phyloP scores from a whole-genome alignment of 2,888 invertebrate genomes.

The Ganaspis brasiliensis region DNA sequence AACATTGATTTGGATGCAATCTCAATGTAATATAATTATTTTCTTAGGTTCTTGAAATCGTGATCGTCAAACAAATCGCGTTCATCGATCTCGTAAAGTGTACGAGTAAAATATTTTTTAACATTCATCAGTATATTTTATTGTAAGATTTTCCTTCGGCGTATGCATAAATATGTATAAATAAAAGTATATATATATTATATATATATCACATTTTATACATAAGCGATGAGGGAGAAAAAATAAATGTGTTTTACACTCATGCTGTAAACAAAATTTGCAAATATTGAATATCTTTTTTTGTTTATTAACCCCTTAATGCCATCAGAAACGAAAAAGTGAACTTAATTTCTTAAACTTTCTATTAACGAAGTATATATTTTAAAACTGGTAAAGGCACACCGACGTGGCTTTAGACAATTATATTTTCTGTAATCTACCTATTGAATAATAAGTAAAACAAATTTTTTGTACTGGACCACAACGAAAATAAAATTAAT shows the following conservation, averaged over 20 bases:
- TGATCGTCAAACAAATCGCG: slow-evolving; percentile 45
- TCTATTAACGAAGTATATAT: no score
- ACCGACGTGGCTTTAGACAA: no score
- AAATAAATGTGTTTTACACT: slow-evolving; percentile 70
- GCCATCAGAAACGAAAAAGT: no score
- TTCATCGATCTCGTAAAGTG: slow-evolving; percentile 34
- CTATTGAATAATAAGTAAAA: no score
- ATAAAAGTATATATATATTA: slow-evolving; percentile 49
- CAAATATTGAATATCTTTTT: slow-evolving; percentile 62
- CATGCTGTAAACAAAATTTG: slow-evolving; percentile 68
- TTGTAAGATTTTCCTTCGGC: slow-evolving; percentile 59
- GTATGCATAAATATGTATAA: slow-evolving; percentile 54
- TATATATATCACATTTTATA: slow-evolving; percentile 52
- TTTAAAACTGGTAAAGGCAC: no score
- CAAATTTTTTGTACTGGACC: no score
- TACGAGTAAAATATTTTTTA: slow-evolving; percentile 52
- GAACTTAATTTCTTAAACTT: no score
- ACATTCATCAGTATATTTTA: slow-evolving; percentile 50
- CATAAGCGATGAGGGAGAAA: slow-evolving; percentile 40
- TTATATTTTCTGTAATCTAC: no score
- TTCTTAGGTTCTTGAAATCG: slow-evolving; percentile 34
- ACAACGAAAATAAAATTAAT: no score
- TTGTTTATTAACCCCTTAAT: slow-evolving; percentile 15
- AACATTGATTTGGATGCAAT: slow-evolving; percentile 35
- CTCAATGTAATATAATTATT: slow-evolving; percentile 40